Percentiles rank a stretch among this genome's conserved stretches.
Conservation (phyloP, 2,113 vertebrate species). For the Noctilio leporinus region DNA sequence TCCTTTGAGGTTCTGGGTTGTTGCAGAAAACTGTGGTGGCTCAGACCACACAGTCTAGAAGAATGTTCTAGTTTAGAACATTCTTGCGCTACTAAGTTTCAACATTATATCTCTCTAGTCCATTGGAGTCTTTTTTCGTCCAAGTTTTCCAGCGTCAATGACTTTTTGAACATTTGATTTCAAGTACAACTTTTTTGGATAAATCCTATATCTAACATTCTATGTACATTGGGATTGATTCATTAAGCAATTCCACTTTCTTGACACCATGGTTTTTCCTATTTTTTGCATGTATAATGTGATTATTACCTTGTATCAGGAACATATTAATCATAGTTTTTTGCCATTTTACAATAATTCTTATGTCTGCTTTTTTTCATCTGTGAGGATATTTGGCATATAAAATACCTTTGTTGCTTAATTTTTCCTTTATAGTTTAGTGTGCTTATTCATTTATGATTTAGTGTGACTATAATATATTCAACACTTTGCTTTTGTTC, state of each 20-base stretch:
- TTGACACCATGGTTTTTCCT: not conserved
- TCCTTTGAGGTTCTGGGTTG: not conserved
- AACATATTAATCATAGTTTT: slow-evolving; percentile 40
- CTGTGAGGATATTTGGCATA: slow-evolving; percentile 4
- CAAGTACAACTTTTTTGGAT: not conserved
- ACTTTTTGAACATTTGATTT: not conserved
- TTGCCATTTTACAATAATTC: slow-evolving; percentile 42
- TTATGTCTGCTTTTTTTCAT: slow-evolving; percentile 11
- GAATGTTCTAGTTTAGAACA: not conserved
- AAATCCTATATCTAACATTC: not conserved
- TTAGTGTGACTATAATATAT: slow-evolving; percentile 27
- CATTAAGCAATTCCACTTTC: not conserved
- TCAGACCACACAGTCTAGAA: too few species aligned
- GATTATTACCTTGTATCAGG: not conserved
- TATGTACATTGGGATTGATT: not conserved
- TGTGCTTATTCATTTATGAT: not conserved
- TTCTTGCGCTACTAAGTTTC: not conserved
- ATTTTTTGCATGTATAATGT: not conserved
- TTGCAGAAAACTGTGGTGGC: not conserved
- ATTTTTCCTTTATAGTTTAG: slow-evolving; percentile 34
- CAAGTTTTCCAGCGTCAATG: not conserved
- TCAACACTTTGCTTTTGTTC: slow-evolving; percentile 44
- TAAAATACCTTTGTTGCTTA: slow-evolving; percentile 33
- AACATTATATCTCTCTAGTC: not conserved
- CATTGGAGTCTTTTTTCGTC: not conserved